phyloP scores from a whole-genome alignment of 2,797 vertebrate genomes.

The Saxicola maurus region DNA sequence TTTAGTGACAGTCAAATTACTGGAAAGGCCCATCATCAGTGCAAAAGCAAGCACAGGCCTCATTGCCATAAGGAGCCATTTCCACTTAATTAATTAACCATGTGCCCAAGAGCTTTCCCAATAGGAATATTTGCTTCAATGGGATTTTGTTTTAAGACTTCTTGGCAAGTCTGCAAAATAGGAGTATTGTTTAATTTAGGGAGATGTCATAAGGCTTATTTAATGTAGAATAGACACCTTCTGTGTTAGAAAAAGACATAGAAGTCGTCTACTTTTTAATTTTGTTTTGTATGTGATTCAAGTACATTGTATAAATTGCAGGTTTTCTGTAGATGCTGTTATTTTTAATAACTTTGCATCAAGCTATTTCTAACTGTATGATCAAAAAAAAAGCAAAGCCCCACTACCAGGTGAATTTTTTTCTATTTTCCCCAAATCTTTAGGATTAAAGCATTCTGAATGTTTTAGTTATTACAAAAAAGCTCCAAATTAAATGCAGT shows the following conservation, averaged over 20 bases:
- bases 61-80: neutral
- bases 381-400: neutral
- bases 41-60: neutral
- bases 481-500: neutral
- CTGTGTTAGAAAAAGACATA: neutral
- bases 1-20: neutral
- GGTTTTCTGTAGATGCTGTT: neutral
- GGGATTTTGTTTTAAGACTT: neutral
- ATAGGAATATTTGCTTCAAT: neutral
- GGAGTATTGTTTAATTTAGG: neutral
- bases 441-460: neutral
- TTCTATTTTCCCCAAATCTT: neutral
- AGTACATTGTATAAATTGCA: neutral
- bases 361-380: neutral
- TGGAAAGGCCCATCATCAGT: neutral
- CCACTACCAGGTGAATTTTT: neutral
- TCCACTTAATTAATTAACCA: neutral
- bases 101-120: neutral
- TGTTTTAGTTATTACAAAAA: neutral
- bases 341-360: neutral
- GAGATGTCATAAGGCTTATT: neutral
- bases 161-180: neutral
- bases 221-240: neutral
- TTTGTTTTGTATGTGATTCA: neutral
- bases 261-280: neutral